Evolutionary conservation across 2,113 vertebrate species (phyloP), one percentile per base, ranked within the genome.

Genomic region (Melanostigma gelatinosum): DNA sequence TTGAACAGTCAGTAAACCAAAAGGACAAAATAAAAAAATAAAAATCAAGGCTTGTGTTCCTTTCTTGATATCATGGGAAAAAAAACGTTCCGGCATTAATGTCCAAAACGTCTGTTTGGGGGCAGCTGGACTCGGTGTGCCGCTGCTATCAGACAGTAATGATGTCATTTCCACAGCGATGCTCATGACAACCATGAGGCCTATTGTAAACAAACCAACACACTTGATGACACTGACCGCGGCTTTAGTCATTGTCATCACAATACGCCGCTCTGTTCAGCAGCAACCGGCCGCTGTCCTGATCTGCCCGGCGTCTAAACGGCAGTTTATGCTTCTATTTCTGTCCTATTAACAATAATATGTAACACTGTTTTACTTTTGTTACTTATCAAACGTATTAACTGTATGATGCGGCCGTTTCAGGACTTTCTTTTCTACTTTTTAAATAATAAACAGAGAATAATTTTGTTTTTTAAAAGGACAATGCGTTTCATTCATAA

Each of bases 121-220:
- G 74, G 60, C 63, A 68, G 63, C 55, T 57, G 63, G 54, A 40
- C 42, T 46, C 60, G 0, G n/a, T 66, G 46, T 9, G 64, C 24
- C 42, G 65, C 69, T 50, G 73, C 79, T 87, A 80, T 89, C 85
- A 85, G 65, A 84, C 66, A 48, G 46, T 12, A n/a, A 81, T 93
- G 91, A 92, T 87, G 87, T 94, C 72, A 93, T 88, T 92, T 93
- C 90, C 92, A 89, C 72, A 20, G 84, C 20, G 69, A 80, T 75
- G 16, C 84, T 85, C 93, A 72, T 91, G 88, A 92, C 92, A 94
- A 91, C 91, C 76, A 52, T 4, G 24, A 82, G 62, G 72, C 83
- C 20, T 29, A n/a, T 68, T 85, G 77, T 38, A 93, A 94, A 94
- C 92, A 94, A 91, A 93, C 68, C 65, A 9, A 87, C 89, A 87